Conservation (phyloP, 2,797 vertebrate genomes). For the Dipus sagitta region DNA sequence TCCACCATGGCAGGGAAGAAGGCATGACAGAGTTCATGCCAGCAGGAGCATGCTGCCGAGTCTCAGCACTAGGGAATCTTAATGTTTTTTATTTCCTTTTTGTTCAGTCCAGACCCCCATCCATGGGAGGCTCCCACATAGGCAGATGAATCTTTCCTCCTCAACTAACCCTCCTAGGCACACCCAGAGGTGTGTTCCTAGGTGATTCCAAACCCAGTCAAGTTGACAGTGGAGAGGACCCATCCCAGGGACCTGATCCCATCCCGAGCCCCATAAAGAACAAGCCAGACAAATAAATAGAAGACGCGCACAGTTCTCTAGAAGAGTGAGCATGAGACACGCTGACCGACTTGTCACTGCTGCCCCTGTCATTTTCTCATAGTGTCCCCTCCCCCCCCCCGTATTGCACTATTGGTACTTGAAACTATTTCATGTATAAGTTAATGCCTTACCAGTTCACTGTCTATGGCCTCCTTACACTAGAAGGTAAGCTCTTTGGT, state of each 20-base stretch:
- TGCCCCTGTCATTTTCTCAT: too few species aligned
- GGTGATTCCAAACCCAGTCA: background rate
- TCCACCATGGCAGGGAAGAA: too few species aligned
- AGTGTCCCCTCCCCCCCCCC: too few species aligned
- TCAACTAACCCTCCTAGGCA: background rate
- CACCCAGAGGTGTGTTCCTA: background rate
- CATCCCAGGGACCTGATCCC: background rate
- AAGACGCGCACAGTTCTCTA: background rate
- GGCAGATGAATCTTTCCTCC: background rate
- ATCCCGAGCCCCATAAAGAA: background rate
- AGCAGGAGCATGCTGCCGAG: too few species aligned
- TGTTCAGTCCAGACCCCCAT: background rate
- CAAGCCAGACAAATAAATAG: slow-evolving; percentile 30
- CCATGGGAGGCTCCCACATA: background rate
- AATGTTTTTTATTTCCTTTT: background rate
- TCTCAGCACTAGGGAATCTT: too few species aligned
- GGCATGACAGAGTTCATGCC: background rate
- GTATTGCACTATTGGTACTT: background rate
- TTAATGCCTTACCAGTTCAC: background rate
- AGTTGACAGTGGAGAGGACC: background rate
- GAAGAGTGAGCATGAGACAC: background rate
- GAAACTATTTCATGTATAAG: background rate
- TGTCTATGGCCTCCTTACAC: background rate
- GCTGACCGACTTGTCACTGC: background rate
- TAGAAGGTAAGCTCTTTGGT: background rate